Evolutionary conservation across 2,113 vertebrate genomes (phyloP), one percentile per base, ranked within the genome.

Genomic region (Excalfactoria chinensis): DNA sequence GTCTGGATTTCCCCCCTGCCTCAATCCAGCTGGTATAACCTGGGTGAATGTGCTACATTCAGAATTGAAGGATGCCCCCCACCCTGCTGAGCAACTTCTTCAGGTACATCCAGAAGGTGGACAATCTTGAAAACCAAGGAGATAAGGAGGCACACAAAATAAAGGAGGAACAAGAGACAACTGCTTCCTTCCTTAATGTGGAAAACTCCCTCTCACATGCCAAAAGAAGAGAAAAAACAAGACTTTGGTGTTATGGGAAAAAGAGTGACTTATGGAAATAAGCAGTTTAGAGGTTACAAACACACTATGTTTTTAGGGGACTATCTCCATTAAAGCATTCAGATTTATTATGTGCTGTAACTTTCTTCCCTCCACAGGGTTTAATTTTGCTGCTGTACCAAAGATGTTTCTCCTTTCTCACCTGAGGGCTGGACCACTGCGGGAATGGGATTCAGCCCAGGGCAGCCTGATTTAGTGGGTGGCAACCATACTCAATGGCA

Each of bases 1-100:
- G 53, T 14, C 41, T 49, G 26, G 32, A 3, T 55, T 51, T 70
- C 21, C 10, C 56, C 40, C 35, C 49, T 74, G n/a, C 40, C 22
- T 67, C 70, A 62, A 58, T 3, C 1, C 5, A 49, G 0, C 0
- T 2, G 8, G 16, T 46, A 34, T 18, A 34, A 48, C 11, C 46
- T 2, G 1, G 23, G 32, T 35, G 46, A 63, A 78, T 0, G 1
- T n/a, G 11, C 18, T 58, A 22, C 21, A 68, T 14, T 7, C 66
- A 67, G 55, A 81, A 7, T 3, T 10, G 7, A 58, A 72, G 35
- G 6, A 7, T 72, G 59, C 17, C 56, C 84, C 22, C 22, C 68
- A 10, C 20, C 16, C 15, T 79, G 14, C 10, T 11, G 14, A 30
- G 14, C 2, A 4, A 43, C 35, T 63, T 23, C 22, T 77, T 77